A percentile compares a stretch with the other conserved stretches of the same genome.
phyloP scores from a whole-genome alignment of 2,888 invertebrate genomes.

The Abrostola triplasia region DNA sequence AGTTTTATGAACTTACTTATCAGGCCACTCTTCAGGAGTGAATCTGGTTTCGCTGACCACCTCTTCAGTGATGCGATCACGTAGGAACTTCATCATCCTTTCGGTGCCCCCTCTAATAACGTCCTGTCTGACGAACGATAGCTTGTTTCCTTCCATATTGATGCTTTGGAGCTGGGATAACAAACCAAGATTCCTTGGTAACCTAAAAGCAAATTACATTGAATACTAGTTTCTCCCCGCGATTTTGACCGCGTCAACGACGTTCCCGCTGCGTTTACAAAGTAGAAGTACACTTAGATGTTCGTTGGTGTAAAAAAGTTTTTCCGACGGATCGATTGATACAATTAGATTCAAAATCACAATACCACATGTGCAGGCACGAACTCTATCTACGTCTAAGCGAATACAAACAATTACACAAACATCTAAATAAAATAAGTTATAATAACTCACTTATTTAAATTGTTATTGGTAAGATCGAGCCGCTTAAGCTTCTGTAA shows the following conservation, averaged over 20 bases:
- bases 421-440: conserved; percentile 2
- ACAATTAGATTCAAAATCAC: neutral
- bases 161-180: conserved; percentile 94
- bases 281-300: too few relatives aligned
- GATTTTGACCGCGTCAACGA: too few relatives aligned
- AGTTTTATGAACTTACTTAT: conserved; percentile 79
- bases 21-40: conserved; percentile 82
- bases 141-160: conserved; percentile 95
- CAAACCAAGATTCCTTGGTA: conserved; percentile 82
- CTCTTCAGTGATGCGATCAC: conserved; percentile 89
- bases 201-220: conserved; percentile 57
- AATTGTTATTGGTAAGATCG: conserved; percentile 94
- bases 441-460: conserved; percentile 80
- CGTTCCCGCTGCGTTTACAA: too few relatives aligned
- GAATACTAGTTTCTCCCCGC: too few relatives aligned
- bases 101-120: conserved; percentile 95
- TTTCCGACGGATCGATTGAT: too few relatives aligned
- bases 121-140: conserved; percentile 94
- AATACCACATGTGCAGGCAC: neutral
- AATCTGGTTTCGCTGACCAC: conserved; percentile 74
- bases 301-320: too few relatives aligned
- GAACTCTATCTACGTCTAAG: neutral
- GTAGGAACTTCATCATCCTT: conserved; percentile 93
- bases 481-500: conserved; percentile 93
- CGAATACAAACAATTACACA: neutral